Evolutionary conservation across 1,140 invertebrate species (phyloP).

Genomic region (Diuraphis noxia): DNA sequence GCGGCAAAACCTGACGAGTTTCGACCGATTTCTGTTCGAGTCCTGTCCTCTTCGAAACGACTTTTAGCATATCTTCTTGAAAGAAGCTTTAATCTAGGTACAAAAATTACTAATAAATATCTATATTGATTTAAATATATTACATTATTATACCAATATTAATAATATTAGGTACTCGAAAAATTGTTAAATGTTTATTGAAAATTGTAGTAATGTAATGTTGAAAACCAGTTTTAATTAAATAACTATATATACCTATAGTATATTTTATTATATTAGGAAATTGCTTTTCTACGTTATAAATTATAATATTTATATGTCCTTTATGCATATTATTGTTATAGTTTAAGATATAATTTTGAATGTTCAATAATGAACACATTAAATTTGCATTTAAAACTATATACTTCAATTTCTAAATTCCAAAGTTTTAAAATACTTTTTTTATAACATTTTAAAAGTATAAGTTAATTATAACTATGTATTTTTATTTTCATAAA

Average conservation of each 20-base stretch:
- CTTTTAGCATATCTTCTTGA: conserved; percentile 58
- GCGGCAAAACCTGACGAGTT: conserved; percentile 58
- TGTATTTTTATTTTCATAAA: background rate
- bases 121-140: background rate
- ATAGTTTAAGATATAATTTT: background rate
- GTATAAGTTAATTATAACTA: background rate
- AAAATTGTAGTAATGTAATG: background rate
- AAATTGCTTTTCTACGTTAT: background rate
- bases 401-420: background rate
- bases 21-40: conserved; percentile 55
- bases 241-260: background rate
- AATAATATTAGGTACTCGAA: background rate
- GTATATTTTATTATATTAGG: background rate
- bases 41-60: conserved; percentile 57
- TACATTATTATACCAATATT: background rate
- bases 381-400: background rate
- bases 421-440: background rate
- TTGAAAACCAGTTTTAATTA: background rate
- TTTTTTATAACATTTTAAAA: background rate
- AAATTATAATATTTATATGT: background rate
- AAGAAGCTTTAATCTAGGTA: conserved; percentile 56
- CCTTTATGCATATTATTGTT: background rate
- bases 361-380: background rate
- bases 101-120: background rate
- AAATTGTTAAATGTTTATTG: background rate